phyloP scores from a whole-genome alignment of 2,888 invertebrate genomes.

The Fissipunctia ypsillon region DNA sequence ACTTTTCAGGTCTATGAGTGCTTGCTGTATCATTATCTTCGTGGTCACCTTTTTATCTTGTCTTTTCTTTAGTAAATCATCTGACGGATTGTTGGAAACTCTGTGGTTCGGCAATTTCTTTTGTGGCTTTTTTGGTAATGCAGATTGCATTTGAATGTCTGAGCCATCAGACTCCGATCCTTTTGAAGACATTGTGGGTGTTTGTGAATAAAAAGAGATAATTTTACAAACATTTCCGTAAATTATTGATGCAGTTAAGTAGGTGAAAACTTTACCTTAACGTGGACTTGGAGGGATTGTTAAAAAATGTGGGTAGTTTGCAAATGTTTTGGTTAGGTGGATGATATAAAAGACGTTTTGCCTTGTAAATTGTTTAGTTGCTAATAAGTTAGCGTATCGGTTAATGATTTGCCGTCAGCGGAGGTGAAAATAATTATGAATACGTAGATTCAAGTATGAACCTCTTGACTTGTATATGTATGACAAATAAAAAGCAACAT shows the following conservation, averaged over 20 bases:
- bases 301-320: slow-evolving; percentile 51
- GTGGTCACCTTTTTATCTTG: slow-evolving; percentile 76
- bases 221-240: neutral
- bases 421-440: neutral
- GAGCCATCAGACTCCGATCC: slow-evolving; percentile 72
- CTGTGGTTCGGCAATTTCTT: slow-evolving; percentile 64
- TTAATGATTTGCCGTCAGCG: neutral
- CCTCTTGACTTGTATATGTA: no score
- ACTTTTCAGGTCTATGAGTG: slow-evolving; percentile 75
- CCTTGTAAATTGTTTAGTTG: neutral
- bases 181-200: slow-evolving; percentile 65
- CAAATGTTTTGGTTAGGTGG: neutral
- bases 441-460: neutral
- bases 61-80: slow-evolving; percentile 26
- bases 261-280: slow-evolving; percentile 64
- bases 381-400: neutral
- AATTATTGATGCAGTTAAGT: slow-evolving; percentile 14
- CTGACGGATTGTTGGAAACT: slow-evolving; percentile 46
- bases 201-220: neutral
- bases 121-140: slow-evolving; percentile 60
- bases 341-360: slow-evolving; percentile 14
- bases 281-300: slow-evolving; percentile 45
- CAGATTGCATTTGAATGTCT: slow-evolving; percentile 71
- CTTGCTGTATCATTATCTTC: slow-evolving; percentile 81
- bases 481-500: neutral